Base-by-base conservation (phyloP, 1,140 invertebrate genomes). In the Linepithema humile region DNA sequence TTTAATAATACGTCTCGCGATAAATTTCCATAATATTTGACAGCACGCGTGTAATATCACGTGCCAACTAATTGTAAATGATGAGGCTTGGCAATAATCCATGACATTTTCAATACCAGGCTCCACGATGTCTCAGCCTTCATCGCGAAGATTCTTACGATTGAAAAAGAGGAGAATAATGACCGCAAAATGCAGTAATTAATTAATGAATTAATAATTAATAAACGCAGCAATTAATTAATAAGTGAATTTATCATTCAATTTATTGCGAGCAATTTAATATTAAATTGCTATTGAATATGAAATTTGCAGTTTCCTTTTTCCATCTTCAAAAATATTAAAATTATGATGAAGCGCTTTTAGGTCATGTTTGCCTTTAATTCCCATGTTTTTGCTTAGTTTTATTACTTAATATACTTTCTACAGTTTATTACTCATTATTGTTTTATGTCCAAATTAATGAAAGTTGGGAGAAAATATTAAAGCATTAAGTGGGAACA, bases 21-120 rank as follows among this genome's bases (percentile, higher is more conserved):
- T 9, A 38, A 3, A 26, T 3, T 65, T 77, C 29, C 20, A n/a
- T 15, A 20, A 60, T 73, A 32, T 65, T 35, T 7, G 9, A 5
- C 26, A 65, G 29, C 20, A 4, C 20, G 60, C 9, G n/a, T 74
- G 15, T n/a, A 64, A 64, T 20, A 23, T 38, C 26, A 65, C 65
- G 70, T 85, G 64, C 53, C 38, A 53, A 55, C 29, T 55, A n/a
- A 57, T 45, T 45, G 12, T 45, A 45, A 45, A n/a, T n/a, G n/a
- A n/a, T n/a, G 74, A 82, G 62, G 70, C 65, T 53, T 84, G 85
- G 75, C 84, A 74, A 40, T 15, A 23, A 5, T 88, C 67, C 74
- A 82, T 50, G 48, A 32, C 59, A 69, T 57, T 62, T 15, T 48
- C 72, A 48, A 17, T 35, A 35, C 38, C 57, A 29, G 17, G 17